These are phyloP conservation scores for Drosophila nasuta DNA, from an alignment of 1,140 invertebrate genomes.

Conservation along the genomic window DNA sequence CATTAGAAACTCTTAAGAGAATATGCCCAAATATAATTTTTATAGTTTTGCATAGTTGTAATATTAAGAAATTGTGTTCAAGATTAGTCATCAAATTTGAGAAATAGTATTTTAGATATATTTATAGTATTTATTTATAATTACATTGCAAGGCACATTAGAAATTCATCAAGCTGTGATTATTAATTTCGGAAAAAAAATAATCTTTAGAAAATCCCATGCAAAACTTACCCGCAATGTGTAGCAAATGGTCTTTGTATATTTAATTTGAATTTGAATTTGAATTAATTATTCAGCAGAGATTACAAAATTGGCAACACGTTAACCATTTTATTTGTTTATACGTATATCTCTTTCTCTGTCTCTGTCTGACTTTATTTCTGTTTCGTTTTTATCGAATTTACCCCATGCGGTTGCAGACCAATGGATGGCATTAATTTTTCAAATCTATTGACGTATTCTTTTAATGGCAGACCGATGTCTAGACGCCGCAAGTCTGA, in stretches of 20 bases:
- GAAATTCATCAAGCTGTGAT: too few relatives aligned
- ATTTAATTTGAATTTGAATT: conserved; percentile 9
- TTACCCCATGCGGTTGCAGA: conserved; percentile 51
- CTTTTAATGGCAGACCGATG: conserved; percentile 67
- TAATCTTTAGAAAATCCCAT: too few relatives aligned
- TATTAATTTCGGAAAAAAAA: too few relatives aligned
- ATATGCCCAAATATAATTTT: too few relatives aligned
- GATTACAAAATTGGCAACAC: conserved; percentile 49
- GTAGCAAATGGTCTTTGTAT: conserved; percentile 10
- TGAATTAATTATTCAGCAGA: conserved; percentile 11
- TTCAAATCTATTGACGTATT: conserved; percentile 66
- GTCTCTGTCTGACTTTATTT: background rate
- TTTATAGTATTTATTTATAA: background rate
- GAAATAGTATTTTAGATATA: too few relatives aligned
- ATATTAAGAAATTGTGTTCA: too few relatives aligned
- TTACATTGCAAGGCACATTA: too few relatives aligned
- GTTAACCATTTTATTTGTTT: conserved; percentile 22
- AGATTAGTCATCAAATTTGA: too few relatives aligned
- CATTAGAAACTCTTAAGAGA: too few relatives aligned
- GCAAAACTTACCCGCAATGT: background rate
- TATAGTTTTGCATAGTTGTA: too few relatives aligned
- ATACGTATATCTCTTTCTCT: conserved; percentile 6
- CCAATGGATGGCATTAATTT: conserved; percentile 66
- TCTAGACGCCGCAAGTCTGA: conserved; percentile 74
- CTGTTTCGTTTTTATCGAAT: conserved; percentile 7